Conservation (phyloP, 1,140 invertebrate genomes). For the Meloidogyne exigua region DNA sequence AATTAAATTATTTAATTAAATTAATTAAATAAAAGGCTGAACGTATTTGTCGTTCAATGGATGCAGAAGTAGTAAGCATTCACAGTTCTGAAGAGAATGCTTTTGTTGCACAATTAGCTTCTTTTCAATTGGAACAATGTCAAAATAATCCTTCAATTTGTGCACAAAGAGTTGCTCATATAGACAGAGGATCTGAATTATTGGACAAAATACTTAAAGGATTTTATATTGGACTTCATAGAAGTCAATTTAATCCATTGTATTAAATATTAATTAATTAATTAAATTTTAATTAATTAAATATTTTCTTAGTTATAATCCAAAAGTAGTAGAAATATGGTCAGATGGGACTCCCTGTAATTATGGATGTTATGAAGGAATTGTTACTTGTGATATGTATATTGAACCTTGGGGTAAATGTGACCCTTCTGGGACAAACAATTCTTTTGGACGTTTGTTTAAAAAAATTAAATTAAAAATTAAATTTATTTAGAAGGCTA, state of each 20-base stretch:
- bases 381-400: not conserved
- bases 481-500: not conserved
- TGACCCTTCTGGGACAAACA: not conserved
- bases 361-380: not conserved
- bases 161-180: not conserved
- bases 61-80: not conserved
- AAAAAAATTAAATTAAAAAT: not conserved
- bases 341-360: not conserved
- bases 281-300: no score
- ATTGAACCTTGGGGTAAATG: not conserved
- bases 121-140: not conserved
- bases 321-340: not conserved
- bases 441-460: not conserved
- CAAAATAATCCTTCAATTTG: slow-evolving; percentile 1
- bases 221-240: not conserved
- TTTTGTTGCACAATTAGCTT: not conserved
- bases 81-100: not conserved
- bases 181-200: not conserved
- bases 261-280: not conserved
- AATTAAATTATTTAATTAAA: no score
- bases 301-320: not conserved
- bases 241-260: slow-evolving; percentile 1
- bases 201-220: not conserved
- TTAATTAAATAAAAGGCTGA: not conserved
- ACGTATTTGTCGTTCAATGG: not conserved